Base-by-base conservation (phyloP, 2,113 vertebrate genomes). In the Xenopus laevis region DNA sequence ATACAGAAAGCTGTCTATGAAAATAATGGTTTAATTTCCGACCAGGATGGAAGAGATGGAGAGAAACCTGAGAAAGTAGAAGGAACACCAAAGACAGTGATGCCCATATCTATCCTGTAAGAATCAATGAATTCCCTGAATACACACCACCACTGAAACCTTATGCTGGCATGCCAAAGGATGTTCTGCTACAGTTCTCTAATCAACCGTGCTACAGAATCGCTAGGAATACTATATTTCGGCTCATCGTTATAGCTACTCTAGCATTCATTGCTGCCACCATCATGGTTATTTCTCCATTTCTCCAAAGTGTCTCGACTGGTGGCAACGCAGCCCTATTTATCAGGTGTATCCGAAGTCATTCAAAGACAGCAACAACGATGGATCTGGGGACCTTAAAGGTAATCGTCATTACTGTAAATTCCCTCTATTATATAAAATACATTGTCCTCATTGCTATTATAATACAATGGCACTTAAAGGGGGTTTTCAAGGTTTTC, bases 131-230 rank as follows among this genome's bases (percentile, higher is more conserved):
- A 0, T 18, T 62, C 59, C 2, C 0, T 1, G 0, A 2, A 7
- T 67, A 46, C 1, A 16, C 0, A 0, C 0, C 83, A 46, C 46
- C 67, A 6, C 53, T 77, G 21, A 83, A 84, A 58, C 96, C 97
- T 2, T 98, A 94, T 0, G 93, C 95, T 0, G 97, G 97, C 61
- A 99, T 99, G 97, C 94, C 97, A 0, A 99, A 96, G 78, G 96
- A 99, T 58, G 94, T 99, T 27, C 79, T 99, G 64, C 88, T 96
- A 62, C 85, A 88, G 63, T 95, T 96, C 83, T 99, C 97, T 0
- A 73, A 81, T 9, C 90, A 89, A 79, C 86, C 93, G 47, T 79
- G 91, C 63, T 99, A 99, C 87, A 89, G 91, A 2, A 64, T 98
- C 0, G 91, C 94, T 65, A 91, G 97, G 2, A 92, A 98, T 85